Evolutionary conservation across 2,113 vertebrate genomes (phyloP).

Genomic region (Eclectus roratus): DNA sequence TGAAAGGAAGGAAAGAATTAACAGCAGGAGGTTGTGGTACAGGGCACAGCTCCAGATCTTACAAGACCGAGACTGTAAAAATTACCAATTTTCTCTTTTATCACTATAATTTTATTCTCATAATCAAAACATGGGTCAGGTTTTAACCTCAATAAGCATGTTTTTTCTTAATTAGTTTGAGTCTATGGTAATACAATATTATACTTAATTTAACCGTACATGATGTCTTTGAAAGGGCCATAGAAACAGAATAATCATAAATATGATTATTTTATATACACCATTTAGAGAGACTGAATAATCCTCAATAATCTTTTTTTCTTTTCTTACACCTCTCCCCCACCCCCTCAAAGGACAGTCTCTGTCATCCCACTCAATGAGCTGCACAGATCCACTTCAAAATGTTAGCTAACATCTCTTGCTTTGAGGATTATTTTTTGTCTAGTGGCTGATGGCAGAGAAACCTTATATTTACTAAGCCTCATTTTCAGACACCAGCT

Average conservation of each 20-base stretch:
- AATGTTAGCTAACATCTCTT: not conserved
- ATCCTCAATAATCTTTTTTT: not conserved
- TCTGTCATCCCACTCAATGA: not conserved
- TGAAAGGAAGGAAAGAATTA: not conserved
- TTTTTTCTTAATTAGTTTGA: not conserved
- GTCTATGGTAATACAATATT: not conserved
- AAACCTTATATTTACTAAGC: not conserved
- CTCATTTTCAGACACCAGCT: not conserved
- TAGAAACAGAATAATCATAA: not conserved
- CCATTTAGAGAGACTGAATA: not conserved
- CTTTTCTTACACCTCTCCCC: accelerated
- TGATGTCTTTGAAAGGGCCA: not conserved
- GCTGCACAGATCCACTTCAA: not conserved
- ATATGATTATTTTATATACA: not conserved
- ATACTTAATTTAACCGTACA: not conserved
- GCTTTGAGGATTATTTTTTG: not conserved
- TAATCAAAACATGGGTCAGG: not conserved
- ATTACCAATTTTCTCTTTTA: not conserved
- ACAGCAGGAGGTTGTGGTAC: not conserved
- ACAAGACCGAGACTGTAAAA: not conserved
- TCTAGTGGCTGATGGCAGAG: not conserved
- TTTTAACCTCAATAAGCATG: not conserved
- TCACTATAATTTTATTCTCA: not conserved
- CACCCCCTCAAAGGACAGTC: not conserved
- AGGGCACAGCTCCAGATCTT: not conserved